phyloP scores from a whole-genome alignment of 1,140 invertebrate species.

The Drosophila erecta region DNA sequence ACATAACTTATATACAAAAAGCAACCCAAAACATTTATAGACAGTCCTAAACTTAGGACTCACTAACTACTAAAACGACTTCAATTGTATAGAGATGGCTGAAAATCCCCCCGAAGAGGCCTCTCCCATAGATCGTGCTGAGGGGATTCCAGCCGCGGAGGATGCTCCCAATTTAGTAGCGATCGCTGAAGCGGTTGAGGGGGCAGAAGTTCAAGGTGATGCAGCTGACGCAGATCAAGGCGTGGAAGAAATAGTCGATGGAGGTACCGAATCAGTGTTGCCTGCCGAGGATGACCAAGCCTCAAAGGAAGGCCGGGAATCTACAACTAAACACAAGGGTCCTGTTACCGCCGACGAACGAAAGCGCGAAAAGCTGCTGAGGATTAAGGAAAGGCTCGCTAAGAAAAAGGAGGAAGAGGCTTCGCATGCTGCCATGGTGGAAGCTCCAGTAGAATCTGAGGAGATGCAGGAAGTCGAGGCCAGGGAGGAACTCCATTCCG shows the following conservation, averaged over 20 bases:
- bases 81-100: slow-evolving; percentile 6
- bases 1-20: neutral
- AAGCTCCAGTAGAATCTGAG: neutral
- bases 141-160: neutral
- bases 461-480: neutral
- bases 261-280: neutral
- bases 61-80: neutral
- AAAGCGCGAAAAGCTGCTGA: slow-evolving; percentile 19
- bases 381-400: slow-evolving; percentile 7
- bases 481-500: neutral
- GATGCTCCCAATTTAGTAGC: neutral
- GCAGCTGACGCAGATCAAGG: neutral
- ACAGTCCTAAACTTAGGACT: neutral
- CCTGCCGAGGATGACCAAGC: neutral
- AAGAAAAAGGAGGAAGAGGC: slow-evolving; percentile 1
- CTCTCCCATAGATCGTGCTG: neutral
- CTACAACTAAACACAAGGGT: neutral
- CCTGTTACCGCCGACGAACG: slow-evolving; percentile 1
- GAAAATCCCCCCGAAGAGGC: slow-evolving; percentile 11
- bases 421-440: neutral
- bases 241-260: neutral
- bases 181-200: neutral
- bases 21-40: neutral
- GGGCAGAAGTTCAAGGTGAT: neutral
- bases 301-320: neutral